phyloP scores from a whole-genome alignment of 2,797 vertebrate genomes.

The Lepus oiostolus region DNA sequence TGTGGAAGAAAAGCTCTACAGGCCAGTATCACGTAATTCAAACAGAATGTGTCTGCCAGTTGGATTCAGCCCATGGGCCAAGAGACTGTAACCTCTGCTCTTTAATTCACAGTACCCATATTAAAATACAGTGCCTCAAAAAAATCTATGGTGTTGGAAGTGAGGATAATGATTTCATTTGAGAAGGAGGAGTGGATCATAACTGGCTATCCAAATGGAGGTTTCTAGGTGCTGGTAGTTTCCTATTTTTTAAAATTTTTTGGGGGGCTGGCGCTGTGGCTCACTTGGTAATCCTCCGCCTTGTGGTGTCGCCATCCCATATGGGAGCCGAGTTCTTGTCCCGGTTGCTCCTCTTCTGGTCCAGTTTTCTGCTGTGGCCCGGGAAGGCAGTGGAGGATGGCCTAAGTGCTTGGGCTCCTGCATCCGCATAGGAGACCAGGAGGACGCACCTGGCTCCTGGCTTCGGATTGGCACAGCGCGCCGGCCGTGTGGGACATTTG shows the following conservation, averaged over 20 bases:
- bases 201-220: neutral
- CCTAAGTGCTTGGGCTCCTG: too few species aligned
- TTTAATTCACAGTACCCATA: conserved; percentile 34
- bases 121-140: conserved; percentile 64
- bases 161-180: conserved; percentile 18
- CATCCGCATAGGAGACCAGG: too few species aligned
- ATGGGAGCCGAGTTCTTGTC: too few species aligned
- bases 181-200: neutral
- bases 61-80: conserved; percentile 20
- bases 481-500: too few species aligned
- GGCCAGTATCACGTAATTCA: conserved; percentile 11
- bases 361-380: too few species aligned
- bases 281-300: too few species aligned
- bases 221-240: neutral
- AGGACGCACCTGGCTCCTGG: too few species aligned
- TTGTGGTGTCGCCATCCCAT: too few species aligned
- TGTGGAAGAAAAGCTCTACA: neutral
- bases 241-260: conserved; percentile 7
- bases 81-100: conserved; percentile 31
- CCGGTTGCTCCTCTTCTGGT: too few species aligned
- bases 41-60: conserved; percentile 1
- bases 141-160: conserved; percentile 45
- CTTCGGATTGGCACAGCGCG: too few species aligned
- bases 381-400: too few species aligned
- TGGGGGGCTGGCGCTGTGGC: too few species aligned